Percentiles rank a stretch among this genome's conserved stretches.
phyloP scores from a whole-genome alignment of 2,888 invertebrate genomes.

The Drosophila birchii region DNA sequence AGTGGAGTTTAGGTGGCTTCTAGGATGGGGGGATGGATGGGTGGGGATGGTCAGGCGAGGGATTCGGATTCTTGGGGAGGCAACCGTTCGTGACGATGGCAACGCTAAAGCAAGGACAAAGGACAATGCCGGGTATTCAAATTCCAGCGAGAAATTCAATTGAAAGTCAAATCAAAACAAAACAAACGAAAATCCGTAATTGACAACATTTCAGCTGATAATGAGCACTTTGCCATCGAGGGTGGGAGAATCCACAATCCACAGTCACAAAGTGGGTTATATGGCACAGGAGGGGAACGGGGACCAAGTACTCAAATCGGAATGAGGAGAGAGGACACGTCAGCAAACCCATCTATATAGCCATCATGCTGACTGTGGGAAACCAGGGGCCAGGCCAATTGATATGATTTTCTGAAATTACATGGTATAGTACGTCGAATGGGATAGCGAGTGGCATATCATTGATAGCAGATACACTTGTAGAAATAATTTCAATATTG shows the following conservation, averaged over 20 bases:
- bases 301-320: conserved; percentile 1
- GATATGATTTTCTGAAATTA: conserved; percentile 62
- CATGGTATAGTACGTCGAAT: conserved; percentile 27
- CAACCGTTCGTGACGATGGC: conserved; percentile 41
- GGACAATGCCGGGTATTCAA: conserved; percentile 61
- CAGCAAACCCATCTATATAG: conserved; percentile 43
- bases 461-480: not conserved
- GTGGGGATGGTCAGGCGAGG: not conserved
- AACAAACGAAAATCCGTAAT: conserved; percentile 73
- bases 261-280: conserved; percentile 11
- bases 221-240: conserved; percentile 69
- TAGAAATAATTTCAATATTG: not conserved
- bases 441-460: conserved; percentile 16
- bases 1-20: not conserved
- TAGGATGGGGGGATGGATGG: too few relatives aligned
- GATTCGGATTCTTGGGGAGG: conserved; percentile 22
- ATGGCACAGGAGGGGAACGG: not conserved
- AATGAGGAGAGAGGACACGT: conserved; percentile 35
- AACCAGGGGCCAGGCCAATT: conserved; percentile 43
- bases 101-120: conserved; percentile 31
- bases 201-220: conserved; percentile 80
- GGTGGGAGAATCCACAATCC: conserved; percentile 15
- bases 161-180: conserved; percentile 75
- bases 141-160: conserved; percentile 68
- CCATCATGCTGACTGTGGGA: conserved; percentile 33